Evolutionary conservation across 2,113 vertebrate genomes (phyloP).

Genomic region (Castor canadensis): DNA sequence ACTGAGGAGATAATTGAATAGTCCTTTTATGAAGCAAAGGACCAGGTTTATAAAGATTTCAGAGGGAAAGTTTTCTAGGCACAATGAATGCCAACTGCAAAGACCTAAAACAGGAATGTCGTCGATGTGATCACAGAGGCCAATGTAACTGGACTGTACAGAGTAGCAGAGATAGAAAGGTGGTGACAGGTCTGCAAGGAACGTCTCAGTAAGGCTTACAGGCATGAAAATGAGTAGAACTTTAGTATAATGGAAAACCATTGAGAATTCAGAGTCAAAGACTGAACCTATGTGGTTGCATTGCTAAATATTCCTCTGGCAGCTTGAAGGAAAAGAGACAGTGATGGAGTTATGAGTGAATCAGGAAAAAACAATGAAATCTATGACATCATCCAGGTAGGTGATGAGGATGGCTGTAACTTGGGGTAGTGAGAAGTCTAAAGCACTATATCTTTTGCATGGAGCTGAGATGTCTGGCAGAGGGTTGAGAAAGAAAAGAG

Average conservation of each 20-base stretch:
- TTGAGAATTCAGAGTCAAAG: neutral
- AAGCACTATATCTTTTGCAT: neutral
- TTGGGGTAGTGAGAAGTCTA: neutral
- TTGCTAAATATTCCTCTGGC: neutral
- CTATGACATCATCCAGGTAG: neutral
- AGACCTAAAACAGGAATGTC: neutral
- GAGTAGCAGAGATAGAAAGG: neutral
- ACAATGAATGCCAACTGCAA: neutral
- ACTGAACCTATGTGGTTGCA: neutral
- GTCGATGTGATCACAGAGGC: neutral
- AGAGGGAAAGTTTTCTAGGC: slow-evolving; percentile 1
- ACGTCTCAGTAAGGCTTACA: neutral
- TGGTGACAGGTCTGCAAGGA: accelerated
- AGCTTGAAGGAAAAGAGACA: neutral
- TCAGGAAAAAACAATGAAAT: neutral
- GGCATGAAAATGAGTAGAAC: neutral
- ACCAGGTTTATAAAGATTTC: neutral
- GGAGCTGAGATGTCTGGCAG: neutral
- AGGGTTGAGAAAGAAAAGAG: neutral
- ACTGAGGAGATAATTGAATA: neutral
- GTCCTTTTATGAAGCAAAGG: neutral
- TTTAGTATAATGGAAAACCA: neutral
- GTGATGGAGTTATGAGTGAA: neutral
- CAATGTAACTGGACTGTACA: neutral
- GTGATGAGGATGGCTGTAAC: neutral